phyloP scores from a whole-genome alignment of 2,888 invertebrate species.

The Drosophila suboccidentalis region DNA sequence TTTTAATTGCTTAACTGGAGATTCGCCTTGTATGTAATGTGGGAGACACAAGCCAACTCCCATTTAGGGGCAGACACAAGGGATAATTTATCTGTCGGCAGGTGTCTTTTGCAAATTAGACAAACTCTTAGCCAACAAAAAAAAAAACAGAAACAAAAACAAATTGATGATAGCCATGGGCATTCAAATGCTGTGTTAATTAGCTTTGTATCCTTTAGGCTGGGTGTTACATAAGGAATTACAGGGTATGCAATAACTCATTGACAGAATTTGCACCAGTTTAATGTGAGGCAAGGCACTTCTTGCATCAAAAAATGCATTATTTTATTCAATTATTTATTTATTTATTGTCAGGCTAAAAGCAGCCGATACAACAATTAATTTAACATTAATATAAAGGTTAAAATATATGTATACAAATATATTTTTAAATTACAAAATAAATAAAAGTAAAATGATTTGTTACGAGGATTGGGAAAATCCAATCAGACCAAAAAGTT shows the following conservation, averaged over 20 bases:
- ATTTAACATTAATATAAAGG: too few species aligned
- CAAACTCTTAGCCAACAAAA: slow-evolving; percentile 52
- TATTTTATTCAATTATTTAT: too few species aligned
- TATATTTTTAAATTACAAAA: too few species aligned
- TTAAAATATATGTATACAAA: too few species aligned
- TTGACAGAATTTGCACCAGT: slow-evolving; percentile 27
- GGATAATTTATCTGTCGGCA: slow-evolving; percentile 47
- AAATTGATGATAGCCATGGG: slow-evolving; percentile 63
- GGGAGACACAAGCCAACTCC: background rate
- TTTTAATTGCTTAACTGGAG: slow-evolving; percentile 67
- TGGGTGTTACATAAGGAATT: background rate
- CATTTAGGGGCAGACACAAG: slow-evolving; percentile 11
- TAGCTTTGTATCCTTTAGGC: slow-evolving; percentile 58
- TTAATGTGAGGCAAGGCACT: too few species aligned
- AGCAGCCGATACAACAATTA: too few species aligned
- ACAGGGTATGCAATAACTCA: slow-evolving; percentile 10
- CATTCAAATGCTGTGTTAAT: slow-evolving; percentile 59
- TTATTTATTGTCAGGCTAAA: too few species aligned
- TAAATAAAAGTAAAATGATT: too few species aligned
- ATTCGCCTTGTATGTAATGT: slow-evolving; percentile 9
- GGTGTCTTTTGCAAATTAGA: slow-evolving; percentile 70
- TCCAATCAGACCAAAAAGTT: too few species aligned
- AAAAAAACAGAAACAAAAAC: too few species aligned
- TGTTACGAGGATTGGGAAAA: too few species aligned
- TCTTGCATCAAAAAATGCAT: too few species aligned